phyloP scores from a whole-genome alignment of 2,113 vertebrate genomes.

The Oreochromis aureus region DNA sequence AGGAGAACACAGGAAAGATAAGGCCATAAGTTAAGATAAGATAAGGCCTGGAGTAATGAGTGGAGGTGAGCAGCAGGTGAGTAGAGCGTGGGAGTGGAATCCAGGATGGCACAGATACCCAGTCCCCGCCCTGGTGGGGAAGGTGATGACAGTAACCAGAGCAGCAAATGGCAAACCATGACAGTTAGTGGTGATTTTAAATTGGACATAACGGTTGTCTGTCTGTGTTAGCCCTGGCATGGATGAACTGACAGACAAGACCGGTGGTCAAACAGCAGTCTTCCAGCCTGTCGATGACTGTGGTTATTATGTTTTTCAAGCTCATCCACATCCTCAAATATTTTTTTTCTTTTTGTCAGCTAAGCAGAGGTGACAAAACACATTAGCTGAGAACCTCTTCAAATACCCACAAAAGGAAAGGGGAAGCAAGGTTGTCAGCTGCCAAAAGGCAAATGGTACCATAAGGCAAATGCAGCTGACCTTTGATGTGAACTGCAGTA shows the following conservation, averaged over 20 bases:
- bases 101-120: not conserved
- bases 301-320: not conserved
- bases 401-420: not conserved
- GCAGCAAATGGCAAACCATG: too few species aligned
- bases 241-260: too few species aligned
- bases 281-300: not conserved
- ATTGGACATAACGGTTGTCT: too few species aligned
- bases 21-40: not conserved
- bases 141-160: not conserved
- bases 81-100: not conserved
- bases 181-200: too few species aligned
- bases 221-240: too few species aligned
- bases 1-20: not conserved
- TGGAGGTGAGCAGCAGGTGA: not conserved
- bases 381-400: not conserved
- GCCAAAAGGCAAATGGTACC: not conserved
- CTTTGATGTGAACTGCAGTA: not conserved
- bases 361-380: not conserved
- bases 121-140: not conserved
- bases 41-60: not conserved
- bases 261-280: too few species aligned
- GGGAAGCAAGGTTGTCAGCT: not conserved
- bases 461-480: not conserved
- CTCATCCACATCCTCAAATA: not conserved
- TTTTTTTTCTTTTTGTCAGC: not conserved